These are phyloP conservation scores for Eristalinus aeneus DNA, from an alignment of 2,888 invertebrate genomes.

Conservation along the genomic window DNA sequence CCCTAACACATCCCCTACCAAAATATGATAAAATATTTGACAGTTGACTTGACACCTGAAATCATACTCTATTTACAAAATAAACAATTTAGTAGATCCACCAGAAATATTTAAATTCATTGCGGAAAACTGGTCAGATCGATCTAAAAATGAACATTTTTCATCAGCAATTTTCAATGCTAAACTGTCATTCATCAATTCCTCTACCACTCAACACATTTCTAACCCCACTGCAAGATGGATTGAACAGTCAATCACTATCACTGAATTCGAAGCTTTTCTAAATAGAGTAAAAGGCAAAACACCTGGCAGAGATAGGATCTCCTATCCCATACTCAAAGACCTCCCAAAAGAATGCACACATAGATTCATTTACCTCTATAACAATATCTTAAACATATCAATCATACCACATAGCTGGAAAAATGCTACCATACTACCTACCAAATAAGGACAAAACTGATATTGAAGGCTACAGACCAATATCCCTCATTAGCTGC, in stretches of 20 bases:
- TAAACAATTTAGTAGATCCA: conserved; percentile 1
- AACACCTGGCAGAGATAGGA: too few relatives aligned
- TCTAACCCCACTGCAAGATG: neutral
- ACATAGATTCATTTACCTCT: neutral
- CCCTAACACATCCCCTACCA: neutral
- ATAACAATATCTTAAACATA: neutral
- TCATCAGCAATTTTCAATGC: neutral
- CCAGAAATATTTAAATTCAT: neutral
- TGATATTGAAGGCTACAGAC: neutral
- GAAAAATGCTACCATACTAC: conserved; percentile 6
- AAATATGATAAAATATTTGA: neutral
- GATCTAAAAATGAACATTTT: conserved; percentile 5
- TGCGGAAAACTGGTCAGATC: neutral
- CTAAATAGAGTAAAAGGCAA: neutral
- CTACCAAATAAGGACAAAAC: neutral
- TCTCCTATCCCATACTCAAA: neutral
- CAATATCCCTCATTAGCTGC: neutral
- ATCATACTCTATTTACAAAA: neutral
- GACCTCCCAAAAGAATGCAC: neutral
- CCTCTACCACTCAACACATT: neutral
- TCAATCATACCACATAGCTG: neutral
- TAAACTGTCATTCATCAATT: neutral
- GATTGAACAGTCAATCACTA: conserved; percentile 5
- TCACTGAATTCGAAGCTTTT: conserved; percentile 4
- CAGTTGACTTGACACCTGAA: neutral